Conservation (phyloP, 2,888 invertebrate genomes). For the Caenorhabditis auriculariae region DNA sequence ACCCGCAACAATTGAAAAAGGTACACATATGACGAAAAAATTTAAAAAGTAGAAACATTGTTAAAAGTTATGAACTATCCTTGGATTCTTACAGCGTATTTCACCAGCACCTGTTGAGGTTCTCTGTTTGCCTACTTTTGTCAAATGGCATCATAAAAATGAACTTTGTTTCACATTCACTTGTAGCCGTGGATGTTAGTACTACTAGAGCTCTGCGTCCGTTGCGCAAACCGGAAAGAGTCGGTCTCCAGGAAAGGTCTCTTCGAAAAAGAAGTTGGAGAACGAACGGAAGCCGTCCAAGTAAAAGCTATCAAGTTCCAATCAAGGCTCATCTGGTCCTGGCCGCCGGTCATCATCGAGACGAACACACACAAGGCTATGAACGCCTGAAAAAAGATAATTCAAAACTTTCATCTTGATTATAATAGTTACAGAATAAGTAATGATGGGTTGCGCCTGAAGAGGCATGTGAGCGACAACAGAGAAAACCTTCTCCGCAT, state of each 20-base stretch:
- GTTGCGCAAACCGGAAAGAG: slow-evolving; percentile 45
- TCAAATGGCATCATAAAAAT: too few relatives aligned
- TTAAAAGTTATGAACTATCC: too few relatives aligned
- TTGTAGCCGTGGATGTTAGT: too few relatives aligned
- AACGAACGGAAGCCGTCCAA: slow-evolving; percentile 31
- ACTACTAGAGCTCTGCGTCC: too few relatives aligned
- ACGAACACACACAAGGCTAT: slow-evolving; percentile 28
- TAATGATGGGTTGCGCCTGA: slow-evolving; percentile 26
- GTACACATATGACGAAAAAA: too few relatives aligned
- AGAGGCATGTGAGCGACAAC: slow-evolving; percentile 24
- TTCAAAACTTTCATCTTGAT: background rate
- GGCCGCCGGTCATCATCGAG: slow-evolving; percentile 38
- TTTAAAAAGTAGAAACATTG: too few relatives aligned
- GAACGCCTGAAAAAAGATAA: slow-evolving; percentile 14
- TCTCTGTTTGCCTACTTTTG: too few relatives aligned
- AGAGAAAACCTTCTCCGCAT: slow-evolving; percentile 21
- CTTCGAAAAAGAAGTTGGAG: slow-evolving; percentile 20
- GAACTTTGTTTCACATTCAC: too few relatives aligned
- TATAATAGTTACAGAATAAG: slow-evolving; percentile 11
- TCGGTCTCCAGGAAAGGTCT: slow-evolving; percentile 39
- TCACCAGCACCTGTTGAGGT: too few relatives aligned
- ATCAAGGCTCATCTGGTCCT: slow-evolving; percentile 49
- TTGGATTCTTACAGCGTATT: too few relatives aligned
- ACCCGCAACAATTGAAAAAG: too few relatives aligned
- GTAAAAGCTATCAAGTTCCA: slow-evolving; percentile 49